Evolutionary conservation across 2,113 vertebrate genomes (phyloP).

Genomic region (Phylloscopus trochilus): DNA sequence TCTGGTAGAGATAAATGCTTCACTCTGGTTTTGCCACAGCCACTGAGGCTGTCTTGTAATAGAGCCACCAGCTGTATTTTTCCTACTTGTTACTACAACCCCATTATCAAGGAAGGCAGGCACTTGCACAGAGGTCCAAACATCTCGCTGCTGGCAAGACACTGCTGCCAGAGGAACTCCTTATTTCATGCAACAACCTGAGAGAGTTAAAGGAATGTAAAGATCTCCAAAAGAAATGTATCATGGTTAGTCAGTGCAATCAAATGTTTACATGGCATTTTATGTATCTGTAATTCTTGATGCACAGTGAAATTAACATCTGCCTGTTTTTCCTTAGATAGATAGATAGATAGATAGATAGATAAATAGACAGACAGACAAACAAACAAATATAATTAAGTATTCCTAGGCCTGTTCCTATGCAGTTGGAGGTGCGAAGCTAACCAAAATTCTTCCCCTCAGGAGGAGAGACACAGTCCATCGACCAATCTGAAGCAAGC

Average conservation of each 20-base stretch:
- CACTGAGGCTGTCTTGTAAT: neutral
- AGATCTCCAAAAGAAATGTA: neutral
- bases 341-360: neutral
- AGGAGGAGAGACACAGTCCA: neutral
- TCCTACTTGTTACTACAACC: neutral
- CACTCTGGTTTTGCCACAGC: neutral
- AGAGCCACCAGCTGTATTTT: neutral
- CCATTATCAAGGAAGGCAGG: neutral
- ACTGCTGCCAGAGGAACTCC: neutral
- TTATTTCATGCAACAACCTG: neutral
- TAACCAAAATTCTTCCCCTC: neutral
- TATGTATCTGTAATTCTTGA: neutral
- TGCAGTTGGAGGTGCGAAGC: neutral
- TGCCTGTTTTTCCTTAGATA: neutral
- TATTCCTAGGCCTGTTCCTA: neutral
- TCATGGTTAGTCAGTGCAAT: neutral
- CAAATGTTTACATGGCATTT: neutral
- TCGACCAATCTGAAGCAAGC: neutral
- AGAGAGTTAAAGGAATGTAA: neutral
- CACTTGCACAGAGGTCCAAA: neutral
- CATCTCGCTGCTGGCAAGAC: neutral
- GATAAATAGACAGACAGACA: neutral
- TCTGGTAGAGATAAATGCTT: neutral
- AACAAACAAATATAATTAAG: neutral
- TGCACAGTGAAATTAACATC: neutral